Evolutionary conservation across 2,113 vertebrate genomes (phyloP), one percentile per base, ranked within the genome.

Genomic region (Elaphurus davidianus): DNA sequence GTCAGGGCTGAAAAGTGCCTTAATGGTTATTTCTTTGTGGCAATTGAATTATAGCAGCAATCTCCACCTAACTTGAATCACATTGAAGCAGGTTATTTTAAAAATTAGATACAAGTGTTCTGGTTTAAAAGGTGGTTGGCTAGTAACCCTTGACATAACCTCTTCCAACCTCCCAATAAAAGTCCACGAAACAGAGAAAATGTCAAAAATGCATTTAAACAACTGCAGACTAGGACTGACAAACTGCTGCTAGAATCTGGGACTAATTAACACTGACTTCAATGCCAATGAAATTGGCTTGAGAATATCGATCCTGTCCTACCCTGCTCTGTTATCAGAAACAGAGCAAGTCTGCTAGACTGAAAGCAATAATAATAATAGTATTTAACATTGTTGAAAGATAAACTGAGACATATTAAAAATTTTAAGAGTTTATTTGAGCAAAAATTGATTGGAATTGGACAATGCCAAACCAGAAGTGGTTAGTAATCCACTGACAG

Each of bases 71-170:
- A 94, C 91, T 83, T 74, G 78, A 93, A 91, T 97, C 89, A 91
- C 89, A 94, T 11, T 93, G 82, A 97, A 96, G 45, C 78, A 93
- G 71, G 1, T 96, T 96, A 91, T 97, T 98, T 98, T 87, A 54
- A 81, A 97, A 98, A 97, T 97, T 94, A 97, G 86, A 96, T 90
- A 91, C 59, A 96, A 95, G 92, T 95, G 54, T 93, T 97, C 94
- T 87, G 79, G 89, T 83, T 97, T 97, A 93, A 97, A 97, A 97
- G 79, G 47, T 86, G 85, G 19, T 21, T 97, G 76, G 50, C 81
- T 88, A 50, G 78, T 89, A 97, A 96, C 85, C 91, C 50, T 62
- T 90, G 78, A 91, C 36, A 88, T 16, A 93, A 79, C 82, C 55
- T 97, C 87, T 10, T 97, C 23, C 33, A 60, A 10, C 52, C 43